phyloP scores from a whole-genome alignment of 2,113 vertebrate species.

The Hydrolagus affinis region DNA sequence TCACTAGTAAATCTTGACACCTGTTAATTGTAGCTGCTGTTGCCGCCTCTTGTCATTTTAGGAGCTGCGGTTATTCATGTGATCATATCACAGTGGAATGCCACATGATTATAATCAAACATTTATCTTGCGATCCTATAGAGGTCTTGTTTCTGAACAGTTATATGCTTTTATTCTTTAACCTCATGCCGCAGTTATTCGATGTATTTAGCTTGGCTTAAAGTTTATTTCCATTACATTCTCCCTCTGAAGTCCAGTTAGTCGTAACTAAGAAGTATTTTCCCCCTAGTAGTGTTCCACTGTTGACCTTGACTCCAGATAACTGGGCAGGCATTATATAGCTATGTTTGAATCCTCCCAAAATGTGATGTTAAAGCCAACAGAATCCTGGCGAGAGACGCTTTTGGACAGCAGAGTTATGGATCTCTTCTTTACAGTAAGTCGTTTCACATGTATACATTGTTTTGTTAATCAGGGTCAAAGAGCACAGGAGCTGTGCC shows the following conservation, averaged over 20 bases:
- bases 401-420: conserved; percentile 95
- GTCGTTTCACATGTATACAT: conserved; percentile 47
- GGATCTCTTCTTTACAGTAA: conserved; percentile 98
- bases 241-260: conserved; percentile 59
- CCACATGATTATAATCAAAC: conserved; percentile 67
- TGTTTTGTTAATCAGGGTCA: background rate
- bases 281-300: conserved; percentile 55
- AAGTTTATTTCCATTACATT: conserved; percentile 65
- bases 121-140: conserved; percentile 76
- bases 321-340: conserved; percentile 99
- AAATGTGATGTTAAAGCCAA: conserved; percentile 95
- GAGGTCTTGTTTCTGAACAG: conserved; percentile 61
- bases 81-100: conserved; percentile 63
- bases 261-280: conserved; percentile 54
- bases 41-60: conserved; percentile 47
- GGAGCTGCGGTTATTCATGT: conserved; percentile 58
- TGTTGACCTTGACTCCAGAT: conserved; percentile 89
- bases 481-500: background rate
- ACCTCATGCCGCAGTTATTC: conserved; percentile 69
- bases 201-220: conserved; percentile 65
- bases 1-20: conserved; percentile 49
- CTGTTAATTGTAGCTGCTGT: conserved; percentile 51
- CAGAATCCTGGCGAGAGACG: conserved; percentile 92
- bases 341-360: conserved; percentile 98
- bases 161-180: conserved; percentile 70